Conservation (phyloP, 2,113 vertebrate genomes). For the Gambusia holbrooki region DNA sequence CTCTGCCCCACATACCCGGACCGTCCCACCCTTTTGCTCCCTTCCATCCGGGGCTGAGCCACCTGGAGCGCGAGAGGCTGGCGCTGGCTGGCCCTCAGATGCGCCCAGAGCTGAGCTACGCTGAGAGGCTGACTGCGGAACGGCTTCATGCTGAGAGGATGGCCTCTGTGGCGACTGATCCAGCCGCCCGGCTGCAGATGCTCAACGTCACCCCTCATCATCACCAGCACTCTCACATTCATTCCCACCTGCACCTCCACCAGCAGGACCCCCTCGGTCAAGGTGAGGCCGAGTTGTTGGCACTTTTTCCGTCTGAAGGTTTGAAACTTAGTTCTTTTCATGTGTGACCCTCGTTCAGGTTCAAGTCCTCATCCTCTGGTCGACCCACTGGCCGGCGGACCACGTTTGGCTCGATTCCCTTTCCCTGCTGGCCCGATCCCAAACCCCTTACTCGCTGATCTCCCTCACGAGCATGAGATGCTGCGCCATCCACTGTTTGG, state of each 20-base stretch:
- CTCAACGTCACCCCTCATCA: constrained; percentile 98
- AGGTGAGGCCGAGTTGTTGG: constrained; percentile 78
- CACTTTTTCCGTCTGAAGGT: not conserved
- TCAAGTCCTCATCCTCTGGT: constrained; percentile 92
- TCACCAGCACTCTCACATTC: constrained; percentile 98
- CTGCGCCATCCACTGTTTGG: constrained; percentile 96
- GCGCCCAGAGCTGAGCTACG: constrained; percentile 95
- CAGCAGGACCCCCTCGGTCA: constrained; percentile 97
- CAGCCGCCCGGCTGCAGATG: constrained; percentile 94
- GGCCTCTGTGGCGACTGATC: constrained; percentile 92
- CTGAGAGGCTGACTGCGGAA: constrained; percentile 94
- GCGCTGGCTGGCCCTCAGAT: constrained; percentile 88
- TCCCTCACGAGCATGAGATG: constrained; percentile 98
- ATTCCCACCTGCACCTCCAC: constrained; percentile 97
- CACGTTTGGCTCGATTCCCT: constrained; percentile 93
- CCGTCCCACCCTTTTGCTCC: constrained; percentile 92
- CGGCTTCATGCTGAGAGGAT: constrained; percentile 96
- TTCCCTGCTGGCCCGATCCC: constrained; percentile 93
- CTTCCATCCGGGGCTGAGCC: constrained; percentile 92
- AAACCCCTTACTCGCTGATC: constrained; percentile 91
- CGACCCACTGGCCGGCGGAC: constrained; percentile 90
- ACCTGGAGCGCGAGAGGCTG: constrained; percentile 92
- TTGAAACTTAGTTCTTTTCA: not conserved
- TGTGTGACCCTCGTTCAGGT: constrained; percentile 73
- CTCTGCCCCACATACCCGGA: constrained; percentile 89